Evolutionary conservation across 2,797 vertebrate species (phyloP).

Genomic region (Falco peregrinus): DNA sequence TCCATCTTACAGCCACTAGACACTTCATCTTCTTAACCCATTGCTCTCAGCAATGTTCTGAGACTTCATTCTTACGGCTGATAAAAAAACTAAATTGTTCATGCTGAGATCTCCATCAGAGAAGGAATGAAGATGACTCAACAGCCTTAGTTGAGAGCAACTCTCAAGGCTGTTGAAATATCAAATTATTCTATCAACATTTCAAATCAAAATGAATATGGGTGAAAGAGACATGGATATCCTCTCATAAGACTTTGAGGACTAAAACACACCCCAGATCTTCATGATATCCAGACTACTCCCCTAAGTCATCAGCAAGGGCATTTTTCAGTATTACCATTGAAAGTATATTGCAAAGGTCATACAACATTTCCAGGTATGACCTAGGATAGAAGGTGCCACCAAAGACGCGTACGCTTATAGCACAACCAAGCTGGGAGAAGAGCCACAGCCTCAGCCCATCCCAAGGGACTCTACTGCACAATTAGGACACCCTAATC

Average conservation of each 20-base stretch:
- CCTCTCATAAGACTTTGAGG: no score
- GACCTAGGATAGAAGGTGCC: background rate
- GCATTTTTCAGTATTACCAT: background rate
- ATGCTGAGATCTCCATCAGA: background rate
- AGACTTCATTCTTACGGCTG: background rate
- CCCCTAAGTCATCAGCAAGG: background rate
- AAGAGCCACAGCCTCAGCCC: background rate
- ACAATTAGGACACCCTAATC: background rate
- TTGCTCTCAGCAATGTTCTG: background rate
- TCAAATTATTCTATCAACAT: background rate
- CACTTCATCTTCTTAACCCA: background rate
- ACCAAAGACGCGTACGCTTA: rapidly evolving
- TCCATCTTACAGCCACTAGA: background rate
- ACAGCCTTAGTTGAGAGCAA: no score
- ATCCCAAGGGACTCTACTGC: background rate
- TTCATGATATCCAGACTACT: rapidly evolving
- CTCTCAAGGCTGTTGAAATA: background rate
- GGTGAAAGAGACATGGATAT: background rate
- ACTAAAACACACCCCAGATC: background rate
- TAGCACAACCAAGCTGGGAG: background rate
- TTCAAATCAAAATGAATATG: background rate
- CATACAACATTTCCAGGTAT: background rate
- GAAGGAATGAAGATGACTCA: background rate
- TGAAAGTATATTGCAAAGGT: background rate
- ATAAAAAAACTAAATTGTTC: background rate